Conservation (phyloP, 2,797 vertebrate species). For the Crenuchus spilurus region DNA sequence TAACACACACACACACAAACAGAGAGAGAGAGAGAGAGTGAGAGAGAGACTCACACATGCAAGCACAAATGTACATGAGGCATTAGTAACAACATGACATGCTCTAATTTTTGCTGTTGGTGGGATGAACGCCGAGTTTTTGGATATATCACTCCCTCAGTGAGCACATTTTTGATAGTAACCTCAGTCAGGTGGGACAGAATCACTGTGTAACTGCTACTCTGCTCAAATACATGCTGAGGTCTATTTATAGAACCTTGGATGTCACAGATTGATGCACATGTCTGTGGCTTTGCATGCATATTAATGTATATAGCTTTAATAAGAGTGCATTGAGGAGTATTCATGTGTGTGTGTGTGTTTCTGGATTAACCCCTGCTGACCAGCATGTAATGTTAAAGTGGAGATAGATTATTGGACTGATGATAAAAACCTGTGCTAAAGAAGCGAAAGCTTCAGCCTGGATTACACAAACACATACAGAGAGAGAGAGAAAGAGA, state of each 20-base stretch:
- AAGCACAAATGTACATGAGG: conserved; percentile 13
- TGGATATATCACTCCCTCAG: conserved; percentile 2
- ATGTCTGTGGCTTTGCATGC: neutral
- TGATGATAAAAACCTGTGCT: neutral
- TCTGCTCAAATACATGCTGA: neutral
- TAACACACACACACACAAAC: conserved; percentile 47
- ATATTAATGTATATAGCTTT: neutral
- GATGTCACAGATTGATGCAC: neutral
- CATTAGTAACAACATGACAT: conserved; percentile 39
- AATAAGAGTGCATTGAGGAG: neutral
- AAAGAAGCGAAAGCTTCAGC: neutral
- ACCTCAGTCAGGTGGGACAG: neutral
- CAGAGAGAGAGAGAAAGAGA: neutral
- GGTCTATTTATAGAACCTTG: neutral
- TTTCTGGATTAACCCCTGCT: neutral
- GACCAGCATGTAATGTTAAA: neutral
- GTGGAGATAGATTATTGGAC: conserved; percentile 9
- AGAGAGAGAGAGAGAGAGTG: neutral
- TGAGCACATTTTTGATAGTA: neutral
- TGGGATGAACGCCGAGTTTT: conserved; percentile 18
- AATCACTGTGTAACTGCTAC: too few species aligned
- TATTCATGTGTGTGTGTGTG: neutral
- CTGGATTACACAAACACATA: neutral
- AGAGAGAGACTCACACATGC: conserved; percentile 23
- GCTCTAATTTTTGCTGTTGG: conserved; percentile 33